These are phyloP conservation scores for Aleiodes testaceus DNA, from an alignment of 2,888 invertebrate genomes.

Conservation along the genomic window DNA sequence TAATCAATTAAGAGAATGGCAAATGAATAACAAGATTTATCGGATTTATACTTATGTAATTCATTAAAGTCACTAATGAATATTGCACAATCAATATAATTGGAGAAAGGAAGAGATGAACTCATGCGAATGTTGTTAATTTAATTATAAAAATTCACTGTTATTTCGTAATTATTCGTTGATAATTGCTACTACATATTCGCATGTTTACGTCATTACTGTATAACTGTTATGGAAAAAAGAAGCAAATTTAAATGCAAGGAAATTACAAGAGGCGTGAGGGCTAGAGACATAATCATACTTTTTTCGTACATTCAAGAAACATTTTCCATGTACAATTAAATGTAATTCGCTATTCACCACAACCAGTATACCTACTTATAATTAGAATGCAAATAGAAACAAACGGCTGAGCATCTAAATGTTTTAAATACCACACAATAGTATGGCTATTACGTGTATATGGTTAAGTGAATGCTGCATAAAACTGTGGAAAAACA, in stretches of 20 bases:
- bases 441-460: neutral
- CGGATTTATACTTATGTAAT: constrained; percentile 8
- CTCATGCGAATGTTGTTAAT: too few relatives aligned
- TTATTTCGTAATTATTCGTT: too few relatives aligned
- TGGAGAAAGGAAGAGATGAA: neutral
- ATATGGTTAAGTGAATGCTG: too few relatives aligned
- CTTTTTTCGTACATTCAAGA: neutral
- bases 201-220: too few relatives aligned
- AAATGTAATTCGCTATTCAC: neutral
- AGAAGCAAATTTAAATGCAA: too few relatives aligned
- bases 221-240: too few relatives aligned
- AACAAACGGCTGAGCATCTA: constrained; percentile 37
- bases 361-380: constrained; percentile 24
- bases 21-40: neutral
- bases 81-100: constrained; percentile 11
- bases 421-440: constrained; percentile 9
- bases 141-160: too few relatives aligned
- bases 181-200: too few relatives aligned
- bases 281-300: neutral
- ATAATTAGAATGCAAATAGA: constrained; percentile 58
- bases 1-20: neutral
- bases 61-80: neutral
- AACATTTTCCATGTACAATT: neutral
- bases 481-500: neutral
- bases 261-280: too few relatives aligned